These are phyloP conservation scores for Cecidostiba fungosa DNA, from an alignment of 2,888 invertebrate genomes.

Conservation along the genomic window DNA sequence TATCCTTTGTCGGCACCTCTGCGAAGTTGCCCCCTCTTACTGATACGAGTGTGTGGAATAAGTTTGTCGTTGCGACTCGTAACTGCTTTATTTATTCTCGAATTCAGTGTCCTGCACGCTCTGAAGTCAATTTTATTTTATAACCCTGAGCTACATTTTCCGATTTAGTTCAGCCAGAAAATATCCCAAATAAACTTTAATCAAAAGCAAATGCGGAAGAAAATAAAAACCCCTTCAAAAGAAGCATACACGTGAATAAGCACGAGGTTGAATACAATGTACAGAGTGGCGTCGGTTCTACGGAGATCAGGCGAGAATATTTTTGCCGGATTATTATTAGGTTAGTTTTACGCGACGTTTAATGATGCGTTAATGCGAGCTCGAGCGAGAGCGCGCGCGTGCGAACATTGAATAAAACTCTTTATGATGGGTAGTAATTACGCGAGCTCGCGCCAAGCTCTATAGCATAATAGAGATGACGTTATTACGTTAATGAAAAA, in stretches of 20 bases:
- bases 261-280: neutral
- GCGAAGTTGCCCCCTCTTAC: neutral
- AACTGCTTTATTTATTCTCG: neutral
- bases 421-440: slow-evolving; percentile 33
- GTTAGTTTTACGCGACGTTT: slow-evolving; percentile 23
- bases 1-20: neutral
- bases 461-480: slow-evolving; percentile 6
- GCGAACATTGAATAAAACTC: slow-evolving; percentile 46
- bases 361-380: slow-evolving; percentile 42
- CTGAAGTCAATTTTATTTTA: neutral
- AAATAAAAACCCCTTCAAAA: neutral
- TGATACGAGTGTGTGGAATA: neutral
- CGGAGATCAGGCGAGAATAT: neutral
- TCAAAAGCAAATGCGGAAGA: neutral
- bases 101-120: neutral
- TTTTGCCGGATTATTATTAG: slow-evolving; percentile 40
- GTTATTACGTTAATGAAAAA: slow-evolving; percentile 47
- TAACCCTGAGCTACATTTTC: neutral
- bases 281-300: neutral
- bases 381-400: neutral
- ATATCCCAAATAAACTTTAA: neutral
- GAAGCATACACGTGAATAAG: neutral
- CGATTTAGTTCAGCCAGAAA: neutral
- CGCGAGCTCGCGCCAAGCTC: slow-evolving; percentile 1
- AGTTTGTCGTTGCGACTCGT: neutral